phyloP scores from a whole-genome alignment of 2,888 invertebrate species.

The Agonopterix alstromeriana region DNA sequence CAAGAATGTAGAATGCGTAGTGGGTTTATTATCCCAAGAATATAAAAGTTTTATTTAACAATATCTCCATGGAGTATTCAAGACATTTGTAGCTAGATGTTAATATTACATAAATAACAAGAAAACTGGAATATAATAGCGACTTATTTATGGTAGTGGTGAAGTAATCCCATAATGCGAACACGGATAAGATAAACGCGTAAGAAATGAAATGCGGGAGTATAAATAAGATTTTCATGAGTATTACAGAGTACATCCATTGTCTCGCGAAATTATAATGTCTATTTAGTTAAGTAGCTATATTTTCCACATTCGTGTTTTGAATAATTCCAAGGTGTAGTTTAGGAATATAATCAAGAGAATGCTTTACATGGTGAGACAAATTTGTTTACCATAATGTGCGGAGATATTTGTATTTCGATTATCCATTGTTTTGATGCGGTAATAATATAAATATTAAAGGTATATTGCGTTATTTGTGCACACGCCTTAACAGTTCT shows the following conservation, averaged over 20 bases:
- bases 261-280: slow-evolving; percentile 23
- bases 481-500: slow-evolving; percentile 57
- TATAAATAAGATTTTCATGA: slow-evolving; percentile 12
- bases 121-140: background rate
- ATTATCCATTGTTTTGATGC: slow-evolving; percentile 38
- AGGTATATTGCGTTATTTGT: slow-evolving; percentile 58
- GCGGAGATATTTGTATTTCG: slow-evolving; percentile 36
- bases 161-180: slow-evolving; percentile 5
- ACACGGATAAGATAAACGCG: slow-evolving; percentile 6
- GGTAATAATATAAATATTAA: slow-evolving; percentile 63
- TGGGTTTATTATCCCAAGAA: no score
- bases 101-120: no score
- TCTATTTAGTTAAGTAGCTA: slow-evolving; percentile 16
- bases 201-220: slow-evolving; percentile 12
- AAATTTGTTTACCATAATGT: slow-evolving; percentile 35
- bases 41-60: no score
- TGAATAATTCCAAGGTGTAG: slow-evolving; percentile 19
- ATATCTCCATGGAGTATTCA: no score
- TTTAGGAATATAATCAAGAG: slow-evolving; percentile 28
- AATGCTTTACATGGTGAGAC: slow-evolving; percentile 27
- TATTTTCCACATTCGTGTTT: slow-evolving; percentile 14
- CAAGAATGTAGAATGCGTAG: no score
- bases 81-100: no score
- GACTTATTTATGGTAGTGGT: background rate
- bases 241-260: slow-evolving; percentile 8